These are phyloP conservation scores for Nephrotoma appendiculata DNA, from an alignment of 2,888 invertebrate species.

Conservation along the genomic window DNA sequence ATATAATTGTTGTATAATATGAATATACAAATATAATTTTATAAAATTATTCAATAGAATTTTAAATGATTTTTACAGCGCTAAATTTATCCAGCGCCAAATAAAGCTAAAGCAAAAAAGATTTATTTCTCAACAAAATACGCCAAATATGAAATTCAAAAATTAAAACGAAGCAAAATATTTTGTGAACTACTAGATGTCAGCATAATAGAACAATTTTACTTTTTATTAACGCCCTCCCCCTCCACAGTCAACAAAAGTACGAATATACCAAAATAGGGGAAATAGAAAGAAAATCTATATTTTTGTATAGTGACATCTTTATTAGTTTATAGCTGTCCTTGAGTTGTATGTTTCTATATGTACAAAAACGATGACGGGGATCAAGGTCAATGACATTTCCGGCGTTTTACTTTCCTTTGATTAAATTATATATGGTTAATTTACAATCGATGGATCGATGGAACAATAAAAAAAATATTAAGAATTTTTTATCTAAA, in stretches of 20 bases:
- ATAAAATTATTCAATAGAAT: no score
- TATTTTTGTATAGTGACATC: neutral
- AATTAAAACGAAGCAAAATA: neutral
- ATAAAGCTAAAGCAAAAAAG: no score
- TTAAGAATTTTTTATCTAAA: neutral
- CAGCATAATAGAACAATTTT: neutral
- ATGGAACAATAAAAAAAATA: neutral
- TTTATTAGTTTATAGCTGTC: neutral
- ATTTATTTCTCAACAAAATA: no score
- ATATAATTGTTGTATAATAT: no score
- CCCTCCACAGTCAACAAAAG: neutral
- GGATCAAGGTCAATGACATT: constrained; percentile 3
- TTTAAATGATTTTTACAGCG: no score
- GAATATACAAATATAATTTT: no score
- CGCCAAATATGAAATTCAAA: neutral
- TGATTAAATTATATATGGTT: neutral
- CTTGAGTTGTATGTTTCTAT: neutral
- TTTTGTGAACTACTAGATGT: neutral
- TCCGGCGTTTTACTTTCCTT: neutral
- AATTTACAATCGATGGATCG: neutral
- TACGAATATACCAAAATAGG: neutral
- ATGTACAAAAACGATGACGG: neutral
- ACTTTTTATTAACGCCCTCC: neutral
- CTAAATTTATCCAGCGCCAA: no score
- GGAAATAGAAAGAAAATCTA: neutral